These are phyloP conservation scores for Drosophila flavopinicola DNA, from an alignment of 2,888 invertebrate species.

Conservation along the genomic window DNA sequence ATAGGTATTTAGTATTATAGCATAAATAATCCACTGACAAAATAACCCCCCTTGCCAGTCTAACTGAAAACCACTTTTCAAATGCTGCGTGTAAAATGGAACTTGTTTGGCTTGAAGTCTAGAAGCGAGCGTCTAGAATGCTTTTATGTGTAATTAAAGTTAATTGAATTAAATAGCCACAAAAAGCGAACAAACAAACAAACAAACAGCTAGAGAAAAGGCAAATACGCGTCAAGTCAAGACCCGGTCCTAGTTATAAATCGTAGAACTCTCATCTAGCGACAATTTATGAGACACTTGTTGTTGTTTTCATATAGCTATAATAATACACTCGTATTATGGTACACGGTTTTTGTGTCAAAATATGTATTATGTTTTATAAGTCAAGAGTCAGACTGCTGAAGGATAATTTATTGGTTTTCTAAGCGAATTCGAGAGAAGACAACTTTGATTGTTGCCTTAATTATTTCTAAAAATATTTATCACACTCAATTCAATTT, in stretches of 20 bases:
- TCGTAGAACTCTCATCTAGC: conserved; percentile 51
- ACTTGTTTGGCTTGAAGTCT: conserved; percentile 67
- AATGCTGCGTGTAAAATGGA: conserved; percentile 63
- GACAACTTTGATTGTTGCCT: too few species aligned
- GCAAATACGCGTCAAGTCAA: conserved; percentile 35
- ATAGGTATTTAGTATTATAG: conserved; percentile 1
- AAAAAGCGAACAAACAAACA: conserved; percentile 18
- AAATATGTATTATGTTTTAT: background rate
- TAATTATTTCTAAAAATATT: too few species aligned
- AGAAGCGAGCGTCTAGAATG: conserved; percentile 45
- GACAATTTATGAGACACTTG: conserved; percentile 68
- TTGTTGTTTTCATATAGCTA: conserved; percentile 1
- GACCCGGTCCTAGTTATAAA: conserved; percentile 44
- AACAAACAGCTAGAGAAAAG: background rate
- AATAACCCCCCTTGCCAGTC: background rate
- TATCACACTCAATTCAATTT: too few species aligned
- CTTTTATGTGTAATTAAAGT: conserved; percentile 72
- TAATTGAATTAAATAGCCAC: conserved; percentile 71
- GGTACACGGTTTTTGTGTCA: background rate
- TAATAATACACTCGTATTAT: background rate
- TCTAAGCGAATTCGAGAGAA: too few species aligned
- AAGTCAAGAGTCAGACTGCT: too few species aligned
- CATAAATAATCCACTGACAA: conserved; percentile 15
- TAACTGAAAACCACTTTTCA: conserved; percentile 39
- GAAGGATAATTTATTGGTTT: too few species aligned